Percentiles rank a stretch among this genome's conserved stretches.
Evolutionary conservation across 1,140 invertebrate species (phyloP).

Genomic region (Oncopodura yosiiana): DNA sequence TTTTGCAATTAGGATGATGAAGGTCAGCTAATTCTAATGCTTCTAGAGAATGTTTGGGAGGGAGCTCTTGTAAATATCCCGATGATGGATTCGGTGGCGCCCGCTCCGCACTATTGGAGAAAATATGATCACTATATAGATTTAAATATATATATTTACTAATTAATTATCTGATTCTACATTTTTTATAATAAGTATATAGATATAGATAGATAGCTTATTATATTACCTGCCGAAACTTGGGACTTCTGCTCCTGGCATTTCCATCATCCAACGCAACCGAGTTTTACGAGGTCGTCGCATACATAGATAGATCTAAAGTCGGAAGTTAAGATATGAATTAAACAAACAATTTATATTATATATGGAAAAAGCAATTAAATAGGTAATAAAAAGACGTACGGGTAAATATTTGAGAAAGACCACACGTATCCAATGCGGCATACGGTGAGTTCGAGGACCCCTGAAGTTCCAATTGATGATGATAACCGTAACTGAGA

Average conservation of each 20-base stretch:
- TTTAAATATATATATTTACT: slow-evolving; percentile 21
- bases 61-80: slow-evolving; percentile 63
- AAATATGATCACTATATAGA: too few relatives aligned
- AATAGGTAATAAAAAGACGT: neutral
- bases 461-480: slow-evolving; percentile 99
- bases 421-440: slow-evolving; percentile 81
- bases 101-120: slow-evolving; percentile 37
- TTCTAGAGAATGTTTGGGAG: slow-evolving; percentile 56
- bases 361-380: neutral
- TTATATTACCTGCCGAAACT: slow-evolving; percentile 29
- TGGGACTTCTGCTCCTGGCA: slow-evolving; percentile 50
- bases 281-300: slow-evolving; percentile 82
- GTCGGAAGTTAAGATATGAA: neutral
- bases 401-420: slow-evolving; percentile 88
- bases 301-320: slow-evolving; percentile 62
- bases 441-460: slow-evolving; percentile 79
- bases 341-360: neutral
- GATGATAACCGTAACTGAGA: slow-evolving; percentile 97
- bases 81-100: slow-evolving; percentile 69
- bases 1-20: slow-evolving; percentile 91
- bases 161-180: neutral
- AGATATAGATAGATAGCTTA: slow-evolving; percentile 3
- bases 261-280: slow-evolving; percentile 93
- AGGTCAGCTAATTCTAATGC: slow-evolving; percentile 88
- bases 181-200: neutral